Conservation (phyloP, 2,888 invertebrate genomes). For the Diadegma fenestrale region DNA sequence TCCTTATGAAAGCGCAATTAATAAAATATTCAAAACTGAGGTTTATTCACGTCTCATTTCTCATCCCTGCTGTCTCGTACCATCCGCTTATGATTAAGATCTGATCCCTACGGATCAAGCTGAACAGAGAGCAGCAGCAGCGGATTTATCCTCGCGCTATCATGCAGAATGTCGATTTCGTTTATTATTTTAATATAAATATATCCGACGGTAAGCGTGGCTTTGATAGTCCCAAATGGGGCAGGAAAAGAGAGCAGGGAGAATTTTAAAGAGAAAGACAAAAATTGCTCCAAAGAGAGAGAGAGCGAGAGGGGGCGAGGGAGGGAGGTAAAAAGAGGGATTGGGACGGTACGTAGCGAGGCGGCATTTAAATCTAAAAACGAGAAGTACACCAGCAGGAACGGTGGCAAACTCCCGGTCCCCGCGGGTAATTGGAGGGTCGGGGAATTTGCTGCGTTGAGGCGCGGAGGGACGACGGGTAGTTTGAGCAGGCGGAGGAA, state of each 20-base stretch:
- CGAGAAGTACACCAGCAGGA: slow-evolving; percentile 71
- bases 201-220: slow-evolving; percentile 30
- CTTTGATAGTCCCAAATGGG: slow-evolving; percentile 26
- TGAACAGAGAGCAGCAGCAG: background rate
- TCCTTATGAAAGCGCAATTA: slow-evolving; percentile 50
- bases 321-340: slow-evolving; percentile 23
- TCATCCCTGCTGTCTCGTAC: slow-evolving; percentile 13
- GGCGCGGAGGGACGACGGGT: slow-evolving; percentile 83
- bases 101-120: background rate
- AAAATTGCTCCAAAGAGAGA: background rate
- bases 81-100: slow-evolving; percentile 33
- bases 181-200: slow-evolving; percentile 53
- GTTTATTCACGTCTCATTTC: background rate
- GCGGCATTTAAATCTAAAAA: slow-evolving; percentile 80
- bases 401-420: slow-evolving; percentile 73
- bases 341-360: slow-evolving; percentile 75
- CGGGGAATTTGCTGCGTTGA: slow-evolving; percentile 79
- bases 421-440: slow-evolving; percentile 82
- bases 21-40: slow-evolving; percentile 51
- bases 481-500: slow-evolving; percentile 80
- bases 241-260: background rate
- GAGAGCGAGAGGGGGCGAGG: slow-evolving; percentile 29
- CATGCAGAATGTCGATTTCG: slow-evolving; percentile 29
- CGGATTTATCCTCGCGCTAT: slow-evolving; percentile 12
- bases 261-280: slow-evolving; percentile 26